These are phyloP conservation scores for Pardosa pseudoannulata DNA, from an alignment of 2,888 invertebrate genomes.

Conservation along the genomic window DNA sequence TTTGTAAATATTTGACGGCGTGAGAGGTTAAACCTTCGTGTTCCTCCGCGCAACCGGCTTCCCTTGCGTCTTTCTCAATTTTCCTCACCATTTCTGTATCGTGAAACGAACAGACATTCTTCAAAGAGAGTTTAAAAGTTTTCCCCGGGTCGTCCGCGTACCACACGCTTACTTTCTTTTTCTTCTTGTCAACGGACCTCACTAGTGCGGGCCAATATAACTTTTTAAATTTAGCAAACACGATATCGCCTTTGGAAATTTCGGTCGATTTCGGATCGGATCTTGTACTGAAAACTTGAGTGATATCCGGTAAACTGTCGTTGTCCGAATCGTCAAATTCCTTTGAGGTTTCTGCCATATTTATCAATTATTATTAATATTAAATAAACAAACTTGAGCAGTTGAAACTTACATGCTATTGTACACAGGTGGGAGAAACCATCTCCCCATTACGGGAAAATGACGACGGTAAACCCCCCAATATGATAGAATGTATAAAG, in stretches of 20 bases:
- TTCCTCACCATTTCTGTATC: background rate
- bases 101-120: conserved; percentile 16
- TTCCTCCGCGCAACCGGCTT: background rate
- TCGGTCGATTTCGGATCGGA: background rate
- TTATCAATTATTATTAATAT: too few species aligned
- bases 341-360: too few species aligned
- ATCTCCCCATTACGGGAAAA: too few species aligned
- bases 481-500: too few species aligned
- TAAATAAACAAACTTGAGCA: too few species aligned
- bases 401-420: too few species aligned
- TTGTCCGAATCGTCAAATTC: background rate
- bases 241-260: conserved; percentile 11
- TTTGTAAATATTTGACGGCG: background rate
- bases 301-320: background rate
- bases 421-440: too few species aligned
- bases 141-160: conserved; percentile 30
- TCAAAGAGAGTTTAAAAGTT: conserved; percentile 33
- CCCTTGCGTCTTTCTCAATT: background rate
- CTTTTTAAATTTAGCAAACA: conserved; percentile 34
- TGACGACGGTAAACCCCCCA: too few species aligned
- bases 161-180: conserved; percentile 35
- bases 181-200: conserved; percentile 19
- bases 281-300: too few species aligned
- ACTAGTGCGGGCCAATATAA: conserved; percentile 49
- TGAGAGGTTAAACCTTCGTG: conserved; percentile 10